Conservation (phyloP, 2,797 vertebrate genomes). For the Spizella passerina region DNA sequence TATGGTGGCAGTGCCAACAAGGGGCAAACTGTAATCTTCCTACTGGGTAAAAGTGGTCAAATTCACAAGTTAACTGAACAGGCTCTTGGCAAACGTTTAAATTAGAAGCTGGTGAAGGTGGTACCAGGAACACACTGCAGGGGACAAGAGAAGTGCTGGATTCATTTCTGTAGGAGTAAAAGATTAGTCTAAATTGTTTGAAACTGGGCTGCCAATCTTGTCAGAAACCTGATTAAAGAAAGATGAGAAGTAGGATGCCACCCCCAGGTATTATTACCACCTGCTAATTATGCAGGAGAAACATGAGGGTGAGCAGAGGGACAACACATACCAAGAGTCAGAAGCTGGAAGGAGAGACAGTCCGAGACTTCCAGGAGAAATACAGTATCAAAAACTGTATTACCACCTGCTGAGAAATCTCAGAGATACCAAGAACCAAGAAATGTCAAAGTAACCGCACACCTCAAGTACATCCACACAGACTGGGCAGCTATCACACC, state of each 20-base stretch:
- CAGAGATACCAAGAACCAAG: background rate
- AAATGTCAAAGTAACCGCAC: background rate
- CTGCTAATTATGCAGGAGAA: background rate
- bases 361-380: background rate
- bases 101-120: background rate
- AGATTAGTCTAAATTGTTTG: background rate
- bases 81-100: background rate
- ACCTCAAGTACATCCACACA: background rate
- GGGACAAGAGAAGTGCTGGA: background rate
- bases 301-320: background rate
- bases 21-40: background rate
- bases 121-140: background rate
- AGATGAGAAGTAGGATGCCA: background rate
- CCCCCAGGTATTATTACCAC: background rate
- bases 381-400: background rate
- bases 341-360: background rate
- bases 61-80: background rate
- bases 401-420: background rate
- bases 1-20: background rate
- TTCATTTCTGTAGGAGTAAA: background rate
- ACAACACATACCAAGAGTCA: background rate
- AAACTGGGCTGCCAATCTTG: background rate
- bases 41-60: background rate
- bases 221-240: background rate
- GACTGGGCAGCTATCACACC: background rate